Conservation (phyloP, 2,797 vertebrate genomes). For the Pyrocephalus nanus region DNA sequence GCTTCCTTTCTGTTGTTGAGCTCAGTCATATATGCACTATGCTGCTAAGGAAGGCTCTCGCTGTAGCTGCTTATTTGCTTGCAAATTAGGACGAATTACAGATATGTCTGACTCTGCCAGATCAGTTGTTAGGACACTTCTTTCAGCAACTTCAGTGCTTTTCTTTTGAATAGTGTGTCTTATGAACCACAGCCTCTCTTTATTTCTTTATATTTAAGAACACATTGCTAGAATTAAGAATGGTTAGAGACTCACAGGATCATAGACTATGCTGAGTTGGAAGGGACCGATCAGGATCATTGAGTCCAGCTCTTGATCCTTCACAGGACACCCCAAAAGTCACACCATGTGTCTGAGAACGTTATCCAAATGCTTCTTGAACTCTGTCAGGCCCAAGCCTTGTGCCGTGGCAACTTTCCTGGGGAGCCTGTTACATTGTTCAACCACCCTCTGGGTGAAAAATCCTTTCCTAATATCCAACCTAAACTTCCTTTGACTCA, state of each 20-base stretch:
- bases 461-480: neutral
- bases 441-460: neutral
- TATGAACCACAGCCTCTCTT: neutral
- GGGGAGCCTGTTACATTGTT: neutral
- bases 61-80: neutral
- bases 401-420: neutral
- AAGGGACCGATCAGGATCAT: neutral
- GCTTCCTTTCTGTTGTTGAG: neutral
- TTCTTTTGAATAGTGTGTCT: neutral
- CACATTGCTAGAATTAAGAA: neutral
- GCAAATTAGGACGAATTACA: neutral
- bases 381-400: neutral
- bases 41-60: neutral
- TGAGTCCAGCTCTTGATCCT: neutral
- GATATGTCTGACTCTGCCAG: neutral
- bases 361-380: neutral
- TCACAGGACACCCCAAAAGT: neutral
- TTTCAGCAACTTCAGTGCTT: neutral
- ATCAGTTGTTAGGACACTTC: neutral
- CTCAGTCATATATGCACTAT: neutral
- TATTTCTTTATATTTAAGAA: neutral
- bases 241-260: neutral
- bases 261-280: neutral
- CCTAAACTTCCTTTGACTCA: neutral
- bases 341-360: neutral